Base-by-base conservation (phyloP, 2,888 invertebrate genomes). In the Drosophila melanosoma region DNA sequence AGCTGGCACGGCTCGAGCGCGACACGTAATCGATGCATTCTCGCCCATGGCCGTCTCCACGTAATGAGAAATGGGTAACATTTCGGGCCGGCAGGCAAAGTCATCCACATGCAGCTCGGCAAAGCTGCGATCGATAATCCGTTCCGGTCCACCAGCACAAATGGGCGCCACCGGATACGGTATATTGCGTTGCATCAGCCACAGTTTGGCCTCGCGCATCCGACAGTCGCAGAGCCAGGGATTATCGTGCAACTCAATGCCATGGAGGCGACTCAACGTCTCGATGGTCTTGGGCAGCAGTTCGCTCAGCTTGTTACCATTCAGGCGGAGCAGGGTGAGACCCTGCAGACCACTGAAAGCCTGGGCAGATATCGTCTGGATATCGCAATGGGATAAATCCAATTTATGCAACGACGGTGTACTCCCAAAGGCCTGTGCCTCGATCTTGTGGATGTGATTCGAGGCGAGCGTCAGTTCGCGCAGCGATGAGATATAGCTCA, bases 221-320 rank as follows among this genome's bases (percentile, higher is more conserved):
- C 97, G 95, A 90, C 98, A 98, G 91, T 98, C 97, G 91, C 98
- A 98, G 74, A 96, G 95, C 98, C 97, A 98, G 0, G 97, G 97
- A 93, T 98, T 98, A 79, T 97, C 97, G 78, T 97, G 97, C 79
- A 98, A 93, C 91, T 97, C 97, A 74, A 98, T 96, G 49, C 96
- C 96, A 91, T 96, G 96, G 58, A 98, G 94, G 68, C 96, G 95
- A 82, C 95, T 95, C 67, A 96, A 91, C 59, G 95, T 95, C 91
- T 96, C 96, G 76, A 97, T 95, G 1, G 96, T 96, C 79, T 95
- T 95, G 17, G 96, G 94, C 57, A 96, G 94, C 78, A 97, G 92
- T 74, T 96, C 97, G 54, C 95, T 94, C 71, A 98, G 94, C 82
- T 95, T 95, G 93, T 98, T 98, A 77, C 96, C 96, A 92, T 97